Percentiles rank a stretch among this genome's conserved stretches.
Evolutionary conservation across 1,140 invertebrate genomes (phyloP).

Genomic region (Pseudomyrmex sp.): DNA sequence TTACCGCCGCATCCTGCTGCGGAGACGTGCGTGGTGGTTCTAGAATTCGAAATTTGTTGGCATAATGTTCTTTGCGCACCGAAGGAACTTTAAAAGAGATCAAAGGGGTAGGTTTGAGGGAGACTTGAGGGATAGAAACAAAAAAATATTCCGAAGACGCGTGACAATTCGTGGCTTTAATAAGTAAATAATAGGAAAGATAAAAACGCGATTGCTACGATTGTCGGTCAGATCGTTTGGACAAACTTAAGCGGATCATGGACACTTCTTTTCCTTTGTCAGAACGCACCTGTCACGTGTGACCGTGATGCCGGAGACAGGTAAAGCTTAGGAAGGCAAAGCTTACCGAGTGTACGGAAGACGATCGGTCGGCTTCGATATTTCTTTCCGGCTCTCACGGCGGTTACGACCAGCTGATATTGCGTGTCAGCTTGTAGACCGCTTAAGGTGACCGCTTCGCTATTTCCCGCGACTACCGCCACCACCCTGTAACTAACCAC

Average conservation of each 20-base stretch:
- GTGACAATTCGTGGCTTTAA: no score
- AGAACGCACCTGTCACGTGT: conserved; percentile 56
- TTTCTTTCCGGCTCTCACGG: conserved; percentile 91
- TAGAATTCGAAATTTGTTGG: conserved; percentile 75
- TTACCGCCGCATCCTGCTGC: conserved; percentile 88
- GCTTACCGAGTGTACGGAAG: conserved; percentile 94
- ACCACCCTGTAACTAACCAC: conserved; percentile 95
- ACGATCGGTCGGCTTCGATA: conserved; percentile 93
- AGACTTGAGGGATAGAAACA: no score
- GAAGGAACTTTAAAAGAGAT: background rate
- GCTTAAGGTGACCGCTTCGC: conserved; percentile 92
- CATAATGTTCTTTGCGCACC: background rate
- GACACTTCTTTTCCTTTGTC: conserved; percentile 25
- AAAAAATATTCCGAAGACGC: no score
- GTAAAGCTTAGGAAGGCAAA: conserved; percentile 43
- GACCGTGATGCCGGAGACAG: conserved; percentile 48
- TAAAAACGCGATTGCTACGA: no score
- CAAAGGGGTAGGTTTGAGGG: no score
- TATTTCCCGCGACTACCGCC: conserved; percentile 93
- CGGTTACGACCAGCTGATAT: conserved; percentile 93
- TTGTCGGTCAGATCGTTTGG: no score
- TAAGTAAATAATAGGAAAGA: no score
- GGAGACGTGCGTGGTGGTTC: conserved; percentile 90
- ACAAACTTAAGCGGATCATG: no score
- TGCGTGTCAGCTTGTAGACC: conserved; percentile 93